Conservation (phyloP, 2,797 vertebrate species). For the Molossus molossus region DNA sequence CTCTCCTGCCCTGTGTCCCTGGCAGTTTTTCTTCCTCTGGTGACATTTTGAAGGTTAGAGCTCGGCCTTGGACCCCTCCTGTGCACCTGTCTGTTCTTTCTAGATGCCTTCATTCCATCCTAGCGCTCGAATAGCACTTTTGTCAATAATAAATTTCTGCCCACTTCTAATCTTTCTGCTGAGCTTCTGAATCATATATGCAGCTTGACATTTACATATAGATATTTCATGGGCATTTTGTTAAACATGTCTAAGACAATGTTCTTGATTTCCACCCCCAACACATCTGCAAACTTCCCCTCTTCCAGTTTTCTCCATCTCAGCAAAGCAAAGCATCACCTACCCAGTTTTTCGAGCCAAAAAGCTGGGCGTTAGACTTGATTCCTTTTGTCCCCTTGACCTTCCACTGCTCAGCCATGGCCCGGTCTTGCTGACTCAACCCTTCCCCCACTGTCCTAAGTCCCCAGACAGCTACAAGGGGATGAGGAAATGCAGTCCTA, state of each 20-base stretch:
- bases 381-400: neutral
- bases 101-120: neutral
- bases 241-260: neutral
- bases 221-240: neutral
- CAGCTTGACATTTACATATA: neutral
- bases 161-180: neutral
- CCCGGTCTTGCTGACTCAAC: neutral
- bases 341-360: neutral
- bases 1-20: neutral
- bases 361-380: neutral
- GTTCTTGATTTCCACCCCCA: neutral
- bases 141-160: neutral
- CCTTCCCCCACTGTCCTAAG: neutral
- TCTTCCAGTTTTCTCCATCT: neutral
- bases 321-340: neutral
- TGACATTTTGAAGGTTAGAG: neutral
- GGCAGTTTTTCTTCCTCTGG: neutral
- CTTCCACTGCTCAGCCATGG: neutral
- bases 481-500: neutral
- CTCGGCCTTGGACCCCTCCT: neutral
- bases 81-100: neutral
- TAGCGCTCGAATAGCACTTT: neutral
- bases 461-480: neutral
- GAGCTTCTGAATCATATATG: neutral
- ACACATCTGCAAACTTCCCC: neutral